A percentile compares a stretch with the other conserved stretches of the same genome.
phyloP scores from a whole-genome alignment of 2,113 vertebrate genomes.

The Malurus melanocephalus region DNA sequence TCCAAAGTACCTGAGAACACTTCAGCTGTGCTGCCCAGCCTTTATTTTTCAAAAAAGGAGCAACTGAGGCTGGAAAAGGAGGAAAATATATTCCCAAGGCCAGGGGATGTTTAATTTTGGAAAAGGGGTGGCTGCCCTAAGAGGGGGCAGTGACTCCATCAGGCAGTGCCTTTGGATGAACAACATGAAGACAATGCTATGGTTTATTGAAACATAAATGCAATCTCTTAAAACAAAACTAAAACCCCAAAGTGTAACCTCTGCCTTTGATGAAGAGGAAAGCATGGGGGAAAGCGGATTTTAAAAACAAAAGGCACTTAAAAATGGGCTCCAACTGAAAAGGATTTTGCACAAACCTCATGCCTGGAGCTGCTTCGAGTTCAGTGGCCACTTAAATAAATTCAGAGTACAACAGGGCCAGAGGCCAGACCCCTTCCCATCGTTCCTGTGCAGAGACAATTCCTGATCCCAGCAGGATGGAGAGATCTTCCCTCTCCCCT shows the following conservation, averaged over 20 bases:
- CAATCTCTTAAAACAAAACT: background rate
- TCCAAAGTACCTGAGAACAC: background rate
- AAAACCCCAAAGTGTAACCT: background rate
- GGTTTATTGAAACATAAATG: background rate
- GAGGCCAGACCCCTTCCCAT: background rate
- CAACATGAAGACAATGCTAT: background rate
- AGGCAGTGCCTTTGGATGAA: background rate
- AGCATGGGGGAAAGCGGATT: constrained; percentile 8
- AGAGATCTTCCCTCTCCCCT: background rate
- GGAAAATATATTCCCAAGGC: background rate
- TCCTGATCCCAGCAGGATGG: background rate
- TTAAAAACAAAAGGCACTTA: constrained; percentile 60
- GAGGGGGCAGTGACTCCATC: background rate
- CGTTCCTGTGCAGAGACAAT: background rate
- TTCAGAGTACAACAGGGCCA: background rate
- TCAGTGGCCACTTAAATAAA: background rate
- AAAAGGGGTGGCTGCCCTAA: background rate
- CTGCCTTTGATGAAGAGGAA: background rate
- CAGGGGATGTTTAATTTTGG: background rate
- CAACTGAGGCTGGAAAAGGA: background rate
- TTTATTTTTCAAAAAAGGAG: background rate
- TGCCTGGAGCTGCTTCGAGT: background rate
- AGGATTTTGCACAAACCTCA: background rate
- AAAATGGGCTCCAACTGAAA: constrained; percentile 25
- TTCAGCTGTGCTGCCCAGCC: background rate